Conservation (phyloP, 2,113 vertebrate genomes). For the Hypanus sabinus region DNA sequence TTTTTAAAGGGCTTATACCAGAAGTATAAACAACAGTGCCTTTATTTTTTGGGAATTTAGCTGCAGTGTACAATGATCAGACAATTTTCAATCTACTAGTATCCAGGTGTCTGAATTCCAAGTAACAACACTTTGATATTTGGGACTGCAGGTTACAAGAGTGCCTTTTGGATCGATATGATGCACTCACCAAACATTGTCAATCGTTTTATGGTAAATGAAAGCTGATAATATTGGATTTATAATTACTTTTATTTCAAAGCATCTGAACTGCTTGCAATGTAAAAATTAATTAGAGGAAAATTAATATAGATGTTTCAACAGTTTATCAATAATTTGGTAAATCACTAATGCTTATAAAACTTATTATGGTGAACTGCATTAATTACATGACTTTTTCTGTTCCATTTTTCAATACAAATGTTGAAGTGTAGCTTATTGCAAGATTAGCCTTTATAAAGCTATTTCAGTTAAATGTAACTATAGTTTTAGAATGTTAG, state of each 20-base stretch:
- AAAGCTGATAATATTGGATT: background rate
- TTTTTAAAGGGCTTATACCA: background rate
- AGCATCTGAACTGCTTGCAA: background rate
- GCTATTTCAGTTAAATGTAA: background rate
- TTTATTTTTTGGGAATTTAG: background rate
- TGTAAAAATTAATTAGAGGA: background rate
- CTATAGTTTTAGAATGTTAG: background rate
- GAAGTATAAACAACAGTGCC: constrained; percentile 21
- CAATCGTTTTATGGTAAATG: background rate
- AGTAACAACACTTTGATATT: background rate
- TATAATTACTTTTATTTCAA: background rate
- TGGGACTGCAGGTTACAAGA: background rate
- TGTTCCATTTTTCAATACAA: background rate
- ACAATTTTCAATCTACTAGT: background rate
- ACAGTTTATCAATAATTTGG: background rate
- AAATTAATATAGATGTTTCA: background rate
- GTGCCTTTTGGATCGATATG: background rate
- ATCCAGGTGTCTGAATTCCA: background rate
- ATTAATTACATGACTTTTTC: background rate
- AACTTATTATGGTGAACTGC: background rate
- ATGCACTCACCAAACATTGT: background rate
- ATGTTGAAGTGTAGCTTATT: background rate
- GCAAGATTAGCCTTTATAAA: background rate
- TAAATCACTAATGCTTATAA: background rate
- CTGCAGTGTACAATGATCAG: background rate